These are phyloP conservation scores for Plectrocnemia conspersa DNA, from an alignment of 1,140 invertebrate genomes.

Conservation along the genomic window DNA sequence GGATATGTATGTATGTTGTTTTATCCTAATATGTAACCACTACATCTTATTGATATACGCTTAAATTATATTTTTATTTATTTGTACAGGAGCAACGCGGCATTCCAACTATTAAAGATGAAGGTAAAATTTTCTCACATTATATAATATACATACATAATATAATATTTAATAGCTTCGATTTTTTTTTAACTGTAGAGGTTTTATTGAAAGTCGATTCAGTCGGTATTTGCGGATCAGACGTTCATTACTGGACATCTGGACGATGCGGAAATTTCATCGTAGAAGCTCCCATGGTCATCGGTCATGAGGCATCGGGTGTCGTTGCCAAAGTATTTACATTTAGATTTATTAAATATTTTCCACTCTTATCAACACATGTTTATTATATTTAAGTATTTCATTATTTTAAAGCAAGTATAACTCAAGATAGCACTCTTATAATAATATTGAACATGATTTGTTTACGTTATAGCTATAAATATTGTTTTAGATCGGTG, in stretches of 20 bases:
- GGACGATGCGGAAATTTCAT: slow-evolving; percentile 82
- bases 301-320: slow-evolving; percentile 85
- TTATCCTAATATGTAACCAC: slow-evolving; percentile 14
- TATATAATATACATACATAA: slow-evolving; percentile 7
- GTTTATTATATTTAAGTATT: no score
- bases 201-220: slow-evolving; percentile 82
- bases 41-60: slow-evolving; percentile 23
- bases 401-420: no score
- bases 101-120: slow-evolving; percentile 59
- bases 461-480: no score
- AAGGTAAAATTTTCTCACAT: slow-evolving; percentile 47
- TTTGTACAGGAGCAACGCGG: slow-evolving; percentile 63
- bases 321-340: slow-evolving; percentile 56
- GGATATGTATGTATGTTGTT: slow-evolving; percentile 7
- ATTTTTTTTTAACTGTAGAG: slow-evolving; percentile 54
- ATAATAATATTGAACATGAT: no score
- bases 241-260: slow-evolving; percentile 84
- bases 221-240: slow-evolving; percentile 95
- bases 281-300: slow-evolving; percentile 78
- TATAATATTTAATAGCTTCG: slow-evolving; percentile 4
- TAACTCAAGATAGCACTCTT: no score
- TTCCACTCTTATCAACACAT: no score
- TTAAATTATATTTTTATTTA: slow-evolving; percentile 30
- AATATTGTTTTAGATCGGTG: slow-evolving; percentile 52
- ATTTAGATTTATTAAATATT: not conserved